Conservation (phyloP, 23 tunicate genomes). For the Ciona savignyi region DNA sequence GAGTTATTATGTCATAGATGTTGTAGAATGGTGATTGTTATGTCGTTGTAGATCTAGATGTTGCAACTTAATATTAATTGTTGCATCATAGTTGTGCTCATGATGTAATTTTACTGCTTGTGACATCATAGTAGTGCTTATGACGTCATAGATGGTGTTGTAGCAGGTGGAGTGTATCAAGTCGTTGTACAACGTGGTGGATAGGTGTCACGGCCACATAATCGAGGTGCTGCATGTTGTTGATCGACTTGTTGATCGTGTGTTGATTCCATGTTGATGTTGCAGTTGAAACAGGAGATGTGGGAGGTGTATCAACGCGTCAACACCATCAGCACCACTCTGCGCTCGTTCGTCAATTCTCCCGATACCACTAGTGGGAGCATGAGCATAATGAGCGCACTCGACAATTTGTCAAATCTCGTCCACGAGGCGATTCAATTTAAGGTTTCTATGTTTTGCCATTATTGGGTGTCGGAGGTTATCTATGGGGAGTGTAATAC, state of each 20-base stretch:
- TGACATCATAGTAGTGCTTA: not conserved
- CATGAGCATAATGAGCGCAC: conserved; percentile 25
- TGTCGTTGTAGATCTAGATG: too few relatives aligned
- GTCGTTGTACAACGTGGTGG: not conserved
- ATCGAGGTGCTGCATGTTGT: not conserved
- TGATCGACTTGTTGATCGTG: not conserved
- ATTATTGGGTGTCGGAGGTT: not conserved
- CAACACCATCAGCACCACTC: conserved; percentile 15
- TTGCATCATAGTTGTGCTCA: too few relatives aligned
- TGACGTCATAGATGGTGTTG: conserved; percentile 1
- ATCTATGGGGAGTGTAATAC: too few relatives aligned
- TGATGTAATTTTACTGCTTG: too few relatives aligned
- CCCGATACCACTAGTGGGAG: not conserved
- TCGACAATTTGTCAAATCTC: conserved; percentile 13
- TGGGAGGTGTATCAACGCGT: conserved; percentile 50
- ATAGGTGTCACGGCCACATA: not conserved
- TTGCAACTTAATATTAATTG: too few relatives aligned
- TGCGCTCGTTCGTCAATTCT: conserved; percentile 26
- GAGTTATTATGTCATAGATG: too few relatives aligned
- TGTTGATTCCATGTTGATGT: not conserved
- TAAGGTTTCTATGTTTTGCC: conserved; percentile 16
- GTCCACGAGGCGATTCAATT: conserved; percentile 27
- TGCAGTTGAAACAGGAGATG: conserved; percentile 60
- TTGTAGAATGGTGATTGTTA: too few relatives aligned
- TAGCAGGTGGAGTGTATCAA: not conserved